Evolutionary conservation across 2,888 invertebrate genomes (phyloP).

Genomic region (Lottia gigantea): DNA sequence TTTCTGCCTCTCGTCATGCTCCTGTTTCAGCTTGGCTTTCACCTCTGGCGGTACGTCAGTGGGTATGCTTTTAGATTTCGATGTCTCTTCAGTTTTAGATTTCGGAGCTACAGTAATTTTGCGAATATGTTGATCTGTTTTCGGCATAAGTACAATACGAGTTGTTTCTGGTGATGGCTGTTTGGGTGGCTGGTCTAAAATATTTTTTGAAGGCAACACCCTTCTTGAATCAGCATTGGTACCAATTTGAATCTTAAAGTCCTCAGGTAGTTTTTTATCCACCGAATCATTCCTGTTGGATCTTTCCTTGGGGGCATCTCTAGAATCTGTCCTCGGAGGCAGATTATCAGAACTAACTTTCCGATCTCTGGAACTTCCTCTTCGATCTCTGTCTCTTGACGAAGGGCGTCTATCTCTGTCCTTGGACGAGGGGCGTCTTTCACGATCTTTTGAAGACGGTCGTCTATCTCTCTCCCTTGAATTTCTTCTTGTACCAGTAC

Average conservation of each 20-base stretch:
- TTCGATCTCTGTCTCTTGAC: neutral
- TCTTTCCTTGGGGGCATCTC: too few species aligned
- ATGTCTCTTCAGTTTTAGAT: neutral
- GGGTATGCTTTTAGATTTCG: conserved; percentile 6
- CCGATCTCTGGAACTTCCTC: too few species aligned
- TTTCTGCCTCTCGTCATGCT: conserved; percentile 39
- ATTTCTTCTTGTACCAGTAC: neutral
- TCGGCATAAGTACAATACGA: neutral
- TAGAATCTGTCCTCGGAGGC: too few species aligned
- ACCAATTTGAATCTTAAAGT: neutral
- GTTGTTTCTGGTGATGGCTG: neutral
- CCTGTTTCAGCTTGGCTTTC: conserved; percentile 18
- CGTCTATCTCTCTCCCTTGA: neutral
- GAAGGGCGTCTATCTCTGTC: neutral
- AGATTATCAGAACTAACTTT: too few species aligned
- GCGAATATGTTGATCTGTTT: conserved; percentile 1
- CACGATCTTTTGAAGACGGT: neutral
- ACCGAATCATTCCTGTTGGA: neutral
- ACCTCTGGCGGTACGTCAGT: neutral
- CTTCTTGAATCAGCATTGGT: neutral
- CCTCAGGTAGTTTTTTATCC: neutral
- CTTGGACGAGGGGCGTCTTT: neutral
- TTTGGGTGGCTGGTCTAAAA: neutral
- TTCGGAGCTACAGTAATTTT: neutral
- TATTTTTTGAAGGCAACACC: neutral